phyloP scores from a whole-genome alignment of 2,797 vertebrate genomes.

The Clamator glandarius region DNA sequence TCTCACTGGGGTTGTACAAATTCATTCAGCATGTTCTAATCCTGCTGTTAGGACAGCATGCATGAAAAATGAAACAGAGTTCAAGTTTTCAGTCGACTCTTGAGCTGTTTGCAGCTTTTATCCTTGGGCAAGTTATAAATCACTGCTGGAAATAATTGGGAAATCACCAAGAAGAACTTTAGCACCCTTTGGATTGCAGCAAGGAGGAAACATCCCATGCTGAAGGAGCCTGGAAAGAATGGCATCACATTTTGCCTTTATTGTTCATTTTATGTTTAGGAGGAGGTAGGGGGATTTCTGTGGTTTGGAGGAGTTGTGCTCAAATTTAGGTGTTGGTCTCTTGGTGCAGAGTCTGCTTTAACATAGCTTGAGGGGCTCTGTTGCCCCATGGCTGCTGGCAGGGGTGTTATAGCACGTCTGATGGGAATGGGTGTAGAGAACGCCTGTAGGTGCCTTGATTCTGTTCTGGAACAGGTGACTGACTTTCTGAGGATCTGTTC shows the following conservation, averaged over 20 bases:
- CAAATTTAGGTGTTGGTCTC: neutral
- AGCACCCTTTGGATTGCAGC: neutral
- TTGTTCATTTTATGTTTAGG: neutral
- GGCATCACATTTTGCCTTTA: neutral
- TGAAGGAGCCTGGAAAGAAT: neutral
- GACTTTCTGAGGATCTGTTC: neutral
- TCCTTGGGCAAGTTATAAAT: neutral
- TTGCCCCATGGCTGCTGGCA: neutral
- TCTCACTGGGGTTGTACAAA: neutral
- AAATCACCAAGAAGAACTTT: neutral
- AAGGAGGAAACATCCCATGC: neutral
- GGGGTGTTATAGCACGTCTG: neutral
- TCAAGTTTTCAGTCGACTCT: neutral
- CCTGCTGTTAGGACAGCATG: neutral
- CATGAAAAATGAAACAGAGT: neutral
- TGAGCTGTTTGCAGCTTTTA: neutral
- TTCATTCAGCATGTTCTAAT: too few species aligned
- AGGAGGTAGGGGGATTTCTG: neutral
- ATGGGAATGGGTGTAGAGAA: neutral
- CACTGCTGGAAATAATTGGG: neutral
- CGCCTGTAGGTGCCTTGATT: neutral
- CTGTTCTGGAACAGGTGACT: fast-evolving
- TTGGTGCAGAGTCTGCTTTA: neutral
- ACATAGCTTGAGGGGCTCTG: neutral
- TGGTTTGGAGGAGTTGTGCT: neutral